Evolutionary conservation across 2,888 invertebrate species (phyloP), one percentile per base, ranked within the genome.

Genomic region (Eristalis arbustorum): DNA sequence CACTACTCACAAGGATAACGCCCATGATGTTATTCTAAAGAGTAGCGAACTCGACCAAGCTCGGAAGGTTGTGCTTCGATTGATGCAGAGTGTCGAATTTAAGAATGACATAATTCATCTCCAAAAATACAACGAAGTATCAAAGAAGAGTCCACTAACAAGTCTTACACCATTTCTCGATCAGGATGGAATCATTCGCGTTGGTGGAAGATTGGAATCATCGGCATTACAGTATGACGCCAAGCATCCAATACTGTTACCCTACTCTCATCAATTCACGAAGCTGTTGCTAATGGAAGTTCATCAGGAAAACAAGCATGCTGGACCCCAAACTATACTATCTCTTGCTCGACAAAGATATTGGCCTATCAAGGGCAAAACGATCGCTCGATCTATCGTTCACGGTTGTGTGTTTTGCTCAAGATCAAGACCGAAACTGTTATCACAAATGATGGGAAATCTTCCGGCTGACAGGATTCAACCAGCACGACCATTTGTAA

Each of bases 211-310:
- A n/a, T n/a, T n/a, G n/a, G n/a, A n/a, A n/a, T n/a, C n/a, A n/a
- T n/a, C n/a, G n/a, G n/a, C n/a, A n/a, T 18, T 88, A 13, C 64
- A 22, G 37, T 85, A 72, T 40, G 75, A 88, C 59, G 84, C 88
- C 62, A 89, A 88, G 56, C 89, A 90, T 88, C 89, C 88, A n/a
- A 88, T 90, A 10, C 40, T 90, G 11, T 28, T 90, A 18, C 89
- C 90, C 14, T 78, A 88, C 23, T 64, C 75, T 49, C 69, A 83
- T 64, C 66, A 34, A n/a, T 63, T 88, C 18, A 63, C 61, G 10
- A 79, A 88, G 40, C 34, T 81, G n/a, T 23, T 76, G 11, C 18
- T 79, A 34, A 56, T 14, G 40, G 28, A 49, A 14, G 5, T 73
- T 31, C 78, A 87, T 28, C 56, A 59, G n/a, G n/a, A n/a, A n/a